These are phyloP conservation scores for Nephrocerus scutellatus DNA, from an alignment of 2,888 invertebrate genomes.

Conservation along the genomic window DNA sequence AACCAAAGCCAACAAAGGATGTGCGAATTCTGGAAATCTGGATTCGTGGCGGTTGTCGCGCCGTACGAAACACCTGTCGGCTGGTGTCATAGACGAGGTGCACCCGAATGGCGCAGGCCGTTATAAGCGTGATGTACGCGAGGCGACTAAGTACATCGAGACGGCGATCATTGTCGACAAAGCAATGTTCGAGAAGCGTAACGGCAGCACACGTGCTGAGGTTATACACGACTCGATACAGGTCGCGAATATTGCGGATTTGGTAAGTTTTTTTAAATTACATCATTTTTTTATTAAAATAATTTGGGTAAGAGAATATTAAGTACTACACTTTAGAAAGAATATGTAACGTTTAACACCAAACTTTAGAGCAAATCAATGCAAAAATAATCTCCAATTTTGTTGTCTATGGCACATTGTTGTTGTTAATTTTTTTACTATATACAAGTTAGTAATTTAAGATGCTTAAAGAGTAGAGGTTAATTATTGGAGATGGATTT, in stretches of 20 bases:
- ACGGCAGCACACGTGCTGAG: conserved; percentile 79
- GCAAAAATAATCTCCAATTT: too few relatives aligned
- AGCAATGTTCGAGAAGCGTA: conserved; percentile 90
- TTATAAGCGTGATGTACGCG: conserved; percentile 71
- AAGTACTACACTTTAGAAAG: too few relatives aligned
- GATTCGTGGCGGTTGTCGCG: conserved; percentile 65
- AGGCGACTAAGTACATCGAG: conserved; percentile 91
- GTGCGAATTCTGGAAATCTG: conserved; percentile 72
- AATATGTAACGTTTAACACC: too few relatives aligned
- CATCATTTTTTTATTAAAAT: not conserved
- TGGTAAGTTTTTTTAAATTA: conserved; percentile 58
- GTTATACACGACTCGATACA: conserved; percentile 93
- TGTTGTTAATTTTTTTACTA: too few relatives aligned
- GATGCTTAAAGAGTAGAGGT: too few relatives aligned
- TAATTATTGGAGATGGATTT: too few relatives aligned
- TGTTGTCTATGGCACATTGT: too few relatives aligned
- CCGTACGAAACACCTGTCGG: conserved; percentile 53
- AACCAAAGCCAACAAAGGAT: conserved; percentile 83
- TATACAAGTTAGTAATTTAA: too few relatives aligned
- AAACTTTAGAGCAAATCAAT: too few relatives aligned
- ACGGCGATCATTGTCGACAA: conserved; percentile 93
- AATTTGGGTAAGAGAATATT: too few relatives aligned
- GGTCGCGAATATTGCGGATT: conserved; percentile 95
- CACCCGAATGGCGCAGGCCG: conserved; percentile 47
- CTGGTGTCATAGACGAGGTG: conserved; percentile 44